phyloP scores from a whole-genome alignment of 2,888 invertebrate genomes.

The Caenorhabditis sulstoni region DNA sequence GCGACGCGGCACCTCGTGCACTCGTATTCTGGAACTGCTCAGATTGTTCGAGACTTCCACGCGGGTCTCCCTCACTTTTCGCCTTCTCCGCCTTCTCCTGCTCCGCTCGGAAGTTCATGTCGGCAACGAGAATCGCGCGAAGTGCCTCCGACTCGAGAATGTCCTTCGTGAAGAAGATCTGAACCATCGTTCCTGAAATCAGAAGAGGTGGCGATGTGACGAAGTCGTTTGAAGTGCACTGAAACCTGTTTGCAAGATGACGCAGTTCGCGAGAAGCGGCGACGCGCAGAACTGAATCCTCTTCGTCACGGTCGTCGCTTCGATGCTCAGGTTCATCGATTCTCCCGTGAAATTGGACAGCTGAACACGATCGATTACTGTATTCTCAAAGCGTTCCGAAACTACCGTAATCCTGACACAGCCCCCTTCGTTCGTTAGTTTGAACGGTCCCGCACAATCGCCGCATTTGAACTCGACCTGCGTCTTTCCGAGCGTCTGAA shows the following conservation, averaged over 20 bases:
- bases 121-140: slow-evolving; percentile 43
- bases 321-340: slow-evolving; percentile 36
- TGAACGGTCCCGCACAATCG: slow-evolving; percentile 43
- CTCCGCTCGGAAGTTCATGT: slow-evolving; percentile 42
- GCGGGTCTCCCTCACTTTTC: slow-evolving; percentile 12
- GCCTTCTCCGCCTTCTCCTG: slow-evolving; percentile 16
- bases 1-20: slow-evolving; percentile 62
- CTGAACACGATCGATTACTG: slow-evolving; percentile 28
- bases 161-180: slow-evolving; percentile 54
- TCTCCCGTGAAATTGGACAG: slow-evolving; percentile 59
- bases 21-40: slow-evolving; percentile 59
- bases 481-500: slow-evolving; percentile 16
- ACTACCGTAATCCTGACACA: slow-evolving; percentile 17
- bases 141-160: slow-evolving; percentile 19
- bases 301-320: slow-evolving; percentile 29
- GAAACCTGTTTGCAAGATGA: slow-evolving; percentile 52
- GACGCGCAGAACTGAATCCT: slow-evolving; percentile 31
- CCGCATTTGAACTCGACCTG: slow-evolving; percentile 47
- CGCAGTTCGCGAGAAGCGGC: slow-evolving; percentile 63
- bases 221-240: no score
- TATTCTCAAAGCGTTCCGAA: neutral
- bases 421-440: neutral
- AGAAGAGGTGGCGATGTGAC: neutral
- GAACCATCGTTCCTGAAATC: slow-evolving; percentile 25
- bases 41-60: no score